Evolutionary conservation across 1,140 invertebrate species (phyloP), one percentile per base, ranked within the genome.

Genomic region (Galleria mellonella): DNA sequence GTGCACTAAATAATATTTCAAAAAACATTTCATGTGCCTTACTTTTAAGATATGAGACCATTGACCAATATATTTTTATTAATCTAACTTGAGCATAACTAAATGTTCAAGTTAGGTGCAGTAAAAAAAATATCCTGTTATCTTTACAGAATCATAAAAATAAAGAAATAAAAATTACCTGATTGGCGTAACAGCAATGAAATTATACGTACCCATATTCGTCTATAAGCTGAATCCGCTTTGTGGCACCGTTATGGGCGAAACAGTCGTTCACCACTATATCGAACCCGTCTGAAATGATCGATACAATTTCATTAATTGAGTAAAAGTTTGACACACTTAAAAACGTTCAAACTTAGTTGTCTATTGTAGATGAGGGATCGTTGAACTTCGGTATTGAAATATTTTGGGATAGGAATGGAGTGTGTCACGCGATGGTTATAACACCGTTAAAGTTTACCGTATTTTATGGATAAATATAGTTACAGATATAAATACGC

Each of bases 201-300:
- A 23, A 23, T 23, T n/a, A 23, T 3, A 23, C 86, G 87, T 88
- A 94, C 93, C 96, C 96, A 68, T 94, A 95, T 76, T 97, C 94
- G 82, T 97, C 96, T 44, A 97, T 97, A 29, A 98, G 87, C 67
- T 96, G 94, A 60, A 98, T 96, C 57, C 92, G 90, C 74, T 97
- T 97, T 46, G 94, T 94, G 3, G 94, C 96, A 33, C 96, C 96
- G 86, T 98, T 98, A 75, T 98, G 96, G 0, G 96, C 96, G 69
- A 93, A 96, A 75, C 96, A 98, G 74, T 97, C 96, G 72, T 97
- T 98, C 4, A 98, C 96, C n/a, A 97, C 94, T 51, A 98, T 96
- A 72, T 98, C 96, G 69, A 97, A 98, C 45, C 96, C 96, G 85
- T 97, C 94, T 97, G 86, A 47, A 87, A 81, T 58, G 66, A 62